Evolutionary conservation across 2,888 invertebrate species (phyloP).

Genomic region (Cosmopolites sordidus): DNA sequence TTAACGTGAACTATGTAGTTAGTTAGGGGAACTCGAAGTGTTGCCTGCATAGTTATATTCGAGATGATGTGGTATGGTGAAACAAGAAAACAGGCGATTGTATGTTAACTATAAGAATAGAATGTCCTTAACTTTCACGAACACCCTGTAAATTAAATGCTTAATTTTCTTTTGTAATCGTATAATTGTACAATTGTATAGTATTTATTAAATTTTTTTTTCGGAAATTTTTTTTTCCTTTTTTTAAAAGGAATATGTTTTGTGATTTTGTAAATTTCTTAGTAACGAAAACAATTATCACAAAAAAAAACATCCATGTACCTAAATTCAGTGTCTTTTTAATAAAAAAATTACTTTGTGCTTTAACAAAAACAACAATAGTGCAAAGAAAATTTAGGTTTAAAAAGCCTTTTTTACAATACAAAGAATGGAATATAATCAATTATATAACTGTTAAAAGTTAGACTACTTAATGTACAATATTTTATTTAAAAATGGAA

Average conservation of each 20-base stretch:
- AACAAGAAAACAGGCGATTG: no score
- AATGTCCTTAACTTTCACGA: background rate
- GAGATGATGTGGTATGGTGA: no score
- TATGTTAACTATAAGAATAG: no score
- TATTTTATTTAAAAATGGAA: background rate
- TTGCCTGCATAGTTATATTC: no score
- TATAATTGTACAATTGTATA: constrained; percentile 14
- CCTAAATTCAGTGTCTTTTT: constrained; percentile 23
- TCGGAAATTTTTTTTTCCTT: background rate
- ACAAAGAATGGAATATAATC: background rate
- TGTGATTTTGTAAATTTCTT: constrained; percentile 17
- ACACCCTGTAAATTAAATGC: background rate
- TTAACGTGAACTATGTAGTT: no score
- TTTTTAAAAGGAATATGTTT: background rate
- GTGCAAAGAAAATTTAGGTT: constrained; percentile 12
- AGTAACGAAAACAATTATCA: background rate
- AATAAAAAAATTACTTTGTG: constrained; percentile 15
- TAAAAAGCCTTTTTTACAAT: background rate
- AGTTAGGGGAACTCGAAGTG: no score
- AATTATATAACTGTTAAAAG: background rate
- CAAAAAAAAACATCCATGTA: constrained; percentile 12
- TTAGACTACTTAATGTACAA: background rate
- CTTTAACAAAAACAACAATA: constrained; percentile 16
- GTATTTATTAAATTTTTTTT: constrained; percentile 16
- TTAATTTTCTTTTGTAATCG: background rate